These are phyloP conservation scores for Pteronura brasiliensis DNA, from an alignment of 2,113 vertebrate species.

Conservation along the genomic window DNA sequence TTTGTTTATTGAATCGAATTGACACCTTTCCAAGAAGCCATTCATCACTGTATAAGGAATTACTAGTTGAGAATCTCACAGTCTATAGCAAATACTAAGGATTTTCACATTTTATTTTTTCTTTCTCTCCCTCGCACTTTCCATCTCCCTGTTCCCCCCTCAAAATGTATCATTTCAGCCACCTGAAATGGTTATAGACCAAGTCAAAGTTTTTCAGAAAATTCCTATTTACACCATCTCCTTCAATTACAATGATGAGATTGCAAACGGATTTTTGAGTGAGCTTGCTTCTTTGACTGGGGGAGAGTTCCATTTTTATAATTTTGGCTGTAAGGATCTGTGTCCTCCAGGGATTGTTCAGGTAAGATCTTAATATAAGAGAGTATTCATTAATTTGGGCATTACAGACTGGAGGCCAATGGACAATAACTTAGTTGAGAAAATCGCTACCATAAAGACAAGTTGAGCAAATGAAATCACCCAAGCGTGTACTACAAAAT, in stretches of 20 bases:
- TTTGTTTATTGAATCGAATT: neutral
- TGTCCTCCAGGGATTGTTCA: conserved; percentile 58
- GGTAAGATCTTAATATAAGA: conserved; percentile 74
- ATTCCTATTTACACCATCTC: conserved; percentile 86
- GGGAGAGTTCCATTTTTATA: conserved; percentile 83
- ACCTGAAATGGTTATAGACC: conserved; percentile 73
- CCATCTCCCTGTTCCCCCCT: neutral
- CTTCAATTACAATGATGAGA: conserved; percentile 85
- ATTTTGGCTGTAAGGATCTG: conserved; percentile 68
- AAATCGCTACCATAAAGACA: neutral
- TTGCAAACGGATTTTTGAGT: conserved; percentile 84
- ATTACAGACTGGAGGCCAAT: neutral
- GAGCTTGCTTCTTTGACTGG: conserved; percentile 82
- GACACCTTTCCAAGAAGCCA: neutral
- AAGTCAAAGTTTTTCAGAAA: conserved; percentile 70
- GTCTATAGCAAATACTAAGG: neutral
- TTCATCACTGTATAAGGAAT: neutral
- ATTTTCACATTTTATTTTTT: neutral
- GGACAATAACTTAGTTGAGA: neutral
- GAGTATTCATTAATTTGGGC: neutral
- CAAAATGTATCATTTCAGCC: conserved; percentile 72
- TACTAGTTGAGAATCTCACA: neutral
- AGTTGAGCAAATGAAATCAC: neutral
- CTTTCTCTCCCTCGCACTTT: neutral
- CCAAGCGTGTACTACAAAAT: neutral